These are phyloP conservation scores for Nymphalis urticae DNA, from an alignment of 2,888 invertebrate species.

Conservation along the genomic window DNA sequence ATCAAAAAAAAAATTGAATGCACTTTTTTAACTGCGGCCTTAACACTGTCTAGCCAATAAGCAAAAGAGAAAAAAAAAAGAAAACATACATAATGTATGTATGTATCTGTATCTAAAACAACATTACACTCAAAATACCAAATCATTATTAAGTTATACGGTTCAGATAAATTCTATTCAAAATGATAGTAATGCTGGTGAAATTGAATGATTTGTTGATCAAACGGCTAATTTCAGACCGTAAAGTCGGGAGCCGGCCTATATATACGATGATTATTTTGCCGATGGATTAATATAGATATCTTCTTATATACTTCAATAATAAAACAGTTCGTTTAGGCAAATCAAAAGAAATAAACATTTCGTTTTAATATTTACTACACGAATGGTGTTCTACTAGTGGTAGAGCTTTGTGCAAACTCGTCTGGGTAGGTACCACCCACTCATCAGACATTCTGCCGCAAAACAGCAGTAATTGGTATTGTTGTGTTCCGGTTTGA, in stretches of 20 bases:
- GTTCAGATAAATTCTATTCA: constrained; percentile 40
- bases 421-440: too few species aligned
- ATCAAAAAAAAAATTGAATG: not conserved
- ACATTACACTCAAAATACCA: constrained; percentile 1
- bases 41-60: not conserved
- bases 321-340: not conserved
- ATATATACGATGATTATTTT: constrained; percentile 36
- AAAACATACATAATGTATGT: too few species aligned
- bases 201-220: constrained; percentile 58
- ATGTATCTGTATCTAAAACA: not conserved
- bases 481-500: too few species aligned
- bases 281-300: constrained; percentile 33
- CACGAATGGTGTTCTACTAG: too few species aligned
- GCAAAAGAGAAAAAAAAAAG: not conserved
- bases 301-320: not conserved
- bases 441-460: too few species aligned
- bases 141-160: constrained; percentile 31
- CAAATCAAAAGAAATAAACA: too few species aligned
- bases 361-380: not conserved
- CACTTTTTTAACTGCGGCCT: too few species aligned
- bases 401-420: too few species aligned
- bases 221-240: constrained; percentile 62
- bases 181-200: constrained; percentile 44
- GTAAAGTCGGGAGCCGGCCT: constrained; percentile 57
- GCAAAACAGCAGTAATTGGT: too few species aligned